Evolutionary conservation across 2,113 vertebrate species (phyloP), one percentile per base, ranked within the genome.

Genomic region (Dascyllus trimaculatus): DNA sequence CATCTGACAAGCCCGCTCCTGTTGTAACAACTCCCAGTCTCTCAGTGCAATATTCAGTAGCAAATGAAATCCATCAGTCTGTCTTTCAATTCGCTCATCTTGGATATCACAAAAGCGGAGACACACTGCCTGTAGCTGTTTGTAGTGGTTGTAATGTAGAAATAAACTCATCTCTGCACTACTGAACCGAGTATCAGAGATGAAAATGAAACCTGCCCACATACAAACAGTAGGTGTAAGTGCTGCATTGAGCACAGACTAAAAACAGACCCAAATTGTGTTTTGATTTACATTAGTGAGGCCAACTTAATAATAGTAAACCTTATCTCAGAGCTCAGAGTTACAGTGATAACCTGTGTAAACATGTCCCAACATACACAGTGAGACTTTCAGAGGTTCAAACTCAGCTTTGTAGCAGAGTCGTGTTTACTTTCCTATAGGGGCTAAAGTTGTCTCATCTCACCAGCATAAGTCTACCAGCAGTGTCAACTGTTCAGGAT

Each of bases 291-390:
- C 40, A 52, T 62, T 32, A 43, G 2, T 59, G 17, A 61, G 5
- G 25, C 11, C 15, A 71, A 18, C 15, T 26, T 13, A 26, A 67
- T 38, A 80, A 56, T 21, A 58, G 19, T 21, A 68, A 59, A 11
- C 71, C 25, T 43, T 59, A 53, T 75, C 61, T 66, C 35, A 62
- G 53, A 19, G 52, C 7, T 52, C 35, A 22, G 29, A 18, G 3
- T 59, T 32, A 18, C 61, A 29, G n/a, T 7, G 26, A 58, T 71
- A 43, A 68, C 56, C 11, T 70, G 15, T 59, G 45, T 64, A 43
- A 32, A 67, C 11, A 17, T 49, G 32, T 56, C 7, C 40, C 1
- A 13, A 49, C 38, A 46, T 40, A 22, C 26, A 35, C 40, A 70
- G 21, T 35, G 46, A 64, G 6, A 48, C 22, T 53, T 64, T 24